phyloP scores from a whole-genome alignment of 64 coral and sea anemone species.

The Exaiptasia diaphana region DNA sequence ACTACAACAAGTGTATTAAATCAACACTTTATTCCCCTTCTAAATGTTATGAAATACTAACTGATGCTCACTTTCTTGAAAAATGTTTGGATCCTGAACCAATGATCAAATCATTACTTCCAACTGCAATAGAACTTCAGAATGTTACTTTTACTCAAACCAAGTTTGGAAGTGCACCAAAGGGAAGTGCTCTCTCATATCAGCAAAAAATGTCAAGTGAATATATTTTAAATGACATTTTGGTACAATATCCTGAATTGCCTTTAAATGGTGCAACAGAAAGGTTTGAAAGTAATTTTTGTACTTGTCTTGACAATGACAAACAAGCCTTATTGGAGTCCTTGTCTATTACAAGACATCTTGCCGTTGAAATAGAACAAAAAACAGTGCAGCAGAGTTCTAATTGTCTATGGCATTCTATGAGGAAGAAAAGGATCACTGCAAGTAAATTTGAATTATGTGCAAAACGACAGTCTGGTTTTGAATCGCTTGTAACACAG shows the following conservation, averaged over 20 bases:
- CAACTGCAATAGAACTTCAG: not conserved
- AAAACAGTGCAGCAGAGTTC: not conserved
- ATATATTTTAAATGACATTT: conserved; percentile 28
- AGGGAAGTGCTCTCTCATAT: conserved; percentile 38
- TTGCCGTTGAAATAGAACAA: not conserved
- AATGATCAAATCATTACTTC: conserved; percentile 4
- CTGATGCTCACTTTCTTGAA: not conserved
- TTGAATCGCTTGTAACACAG: not conserved
- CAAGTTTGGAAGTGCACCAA: conserved; percentile 43
- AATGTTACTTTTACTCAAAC: not conserved
- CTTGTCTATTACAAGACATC: not conserved
- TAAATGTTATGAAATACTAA: not conserved
- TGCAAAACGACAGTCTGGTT: not conserved
- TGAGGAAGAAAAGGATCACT: not conserved
- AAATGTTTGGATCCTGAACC: not conserved
- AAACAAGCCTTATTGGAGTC: not conserved
- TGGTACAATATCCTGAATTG: conserved; percentile 10
- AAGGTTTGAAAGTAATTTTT: conserved; percentile 15
- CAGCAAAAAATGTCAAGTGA: conserved; percentile 40
- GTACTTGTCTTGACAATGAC: not conserved
- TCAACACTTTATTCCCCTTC: conserved; percentile 4
- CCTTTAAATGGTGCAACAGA: not conserved
- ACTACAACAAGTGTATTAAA: conserved; percentile 10
- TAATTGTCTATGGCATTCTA: not conserved
- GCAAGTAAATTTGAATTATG: not conserved